Percentiles rank a stretch among this genome's conserved stretches.
These are phyloP conservation scores for Drosophila cardini DNA, from an alignment of 1,140 invertebrate species.

Conservation along the genomic window DNA sequence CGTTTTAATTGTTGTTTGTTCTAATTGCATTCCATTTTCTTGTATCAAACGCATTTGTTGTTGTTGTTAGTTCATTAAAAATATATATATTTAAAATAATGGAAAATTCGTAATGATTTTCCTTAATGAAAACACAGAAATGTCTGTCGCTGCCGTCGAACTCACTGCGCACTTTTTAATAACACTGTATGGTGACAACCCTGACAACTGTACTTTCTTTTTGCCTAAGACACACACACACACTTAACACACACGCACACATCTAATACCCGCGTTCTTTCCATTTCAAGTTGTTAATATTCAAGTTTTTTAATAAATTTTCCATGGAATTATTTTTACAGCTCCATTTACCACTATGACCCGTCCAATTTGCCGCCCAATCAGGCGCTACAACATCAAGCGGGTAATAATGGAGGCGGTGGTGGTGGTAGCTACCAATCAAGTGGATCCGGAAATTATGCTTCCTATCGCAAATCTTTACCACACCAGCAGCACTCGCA, in stretches of 20 bases:
- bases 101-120: conserved; percentile 15
- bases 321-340: conserved; percentile 49
- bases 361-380: conserved; percentile 88
- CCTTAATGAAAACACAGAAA: conserved; percentile 21
- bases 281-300: conserved; percentile 27
- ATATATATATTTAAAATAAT: neutral
- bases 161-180: conserved; percentile 42
- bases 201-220: conserved; percentile 59
- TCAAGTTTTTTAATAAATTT: neutral
- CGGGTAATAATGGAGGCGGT: conserved; percentile 54
- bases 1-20: conserved; percentile 71
- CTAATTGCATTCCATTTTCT: conserved; percentile 63
- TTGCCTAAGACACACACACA: conserved; percentile 23
- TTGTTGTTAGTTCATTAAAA: conserved; percentile 68
- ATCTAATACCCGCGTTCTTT: neutral
- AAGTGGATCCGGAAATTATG: conserved; percentile 64
- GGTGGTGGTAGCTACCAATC: conserved; percentile 59
- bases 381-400: conserved; percentile 74
- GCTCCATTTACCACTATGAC: conserved; percentile 90
- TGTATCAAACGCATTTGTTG: conserved; percentile 68
- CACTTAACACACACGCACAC: conserved; percentile 4
- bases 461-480: conserved; percentile 64
- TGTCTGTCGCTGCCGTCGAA: conserved; percentile 75
- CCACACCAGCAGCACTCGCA: conserved; percentile 53
- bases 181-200: conserved; percentile 55